These are phyloP conservation scores for Lordiphosa andalusiaca DNA, from an alignment of 2,888 invertebrate genomes.

Conservation along the genomic window DNA sequence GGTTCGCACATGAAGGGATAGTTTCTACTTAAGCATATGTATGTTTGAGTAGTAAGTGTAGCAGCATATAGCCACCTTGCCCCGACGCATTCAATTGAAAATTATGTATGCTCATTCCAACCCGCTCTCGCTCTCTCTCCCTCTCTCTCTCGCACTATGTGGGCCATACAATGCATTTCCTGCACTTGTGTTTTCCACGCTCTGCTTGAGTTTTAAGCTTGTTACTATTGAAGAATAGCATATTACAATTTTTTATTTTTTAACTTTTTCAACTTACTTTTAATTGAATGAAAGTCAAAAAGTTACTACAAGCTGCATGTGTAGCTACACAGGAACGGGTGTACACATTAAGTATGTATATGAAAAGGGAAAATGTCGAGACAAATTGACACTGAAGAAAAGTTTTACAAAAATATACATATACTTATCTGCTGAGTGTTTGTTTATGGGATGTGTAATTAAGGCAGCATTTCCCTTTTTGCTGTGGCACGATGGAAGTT, in stretches of 20 bases:
- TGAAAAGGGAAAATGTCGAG: conserved; percentile 54
- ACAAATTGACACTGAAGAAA: conserved; percentile 40
- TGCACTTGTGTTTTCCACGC: conserved; percentile 30
- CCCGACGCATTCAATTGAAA: conserved; percentile 26
- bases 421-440: conserved; percentile 1
- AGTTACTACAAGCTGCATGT: no score
- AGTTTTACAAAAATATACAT: conserved; percentile 55
- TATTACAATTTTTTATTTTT: conserved; percentile 28
- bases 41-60: background rate
- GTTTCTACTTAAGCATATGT: conserved; percentile 18
- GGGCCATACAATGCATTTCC: conserved; percentile 9
- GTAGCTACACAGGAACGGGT: conserved; percentile 24
- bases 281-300: conserved; percentile 66
- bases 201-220: conserved; percentile 40
- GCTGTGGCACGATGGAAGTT: background rate
- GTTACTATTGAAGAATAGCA: conserved; percentile 43
- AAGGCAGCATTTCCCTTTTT: conserved; percentile 31
- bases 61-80: background rate
- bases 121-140: background rate
- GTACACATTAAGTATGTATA: conserved; percentile 12
- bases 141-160: background rate
- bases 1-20: conserved; percentile 30
- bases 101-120: background rate
- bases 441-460: conserved; percentile 28
- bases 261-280: conserved; percentile 55